These are phyloP conservation scores for Julus scanicus DNA, from an alignment of 2,888 invertebrate species.

Conservation along the genomic window DNA sequence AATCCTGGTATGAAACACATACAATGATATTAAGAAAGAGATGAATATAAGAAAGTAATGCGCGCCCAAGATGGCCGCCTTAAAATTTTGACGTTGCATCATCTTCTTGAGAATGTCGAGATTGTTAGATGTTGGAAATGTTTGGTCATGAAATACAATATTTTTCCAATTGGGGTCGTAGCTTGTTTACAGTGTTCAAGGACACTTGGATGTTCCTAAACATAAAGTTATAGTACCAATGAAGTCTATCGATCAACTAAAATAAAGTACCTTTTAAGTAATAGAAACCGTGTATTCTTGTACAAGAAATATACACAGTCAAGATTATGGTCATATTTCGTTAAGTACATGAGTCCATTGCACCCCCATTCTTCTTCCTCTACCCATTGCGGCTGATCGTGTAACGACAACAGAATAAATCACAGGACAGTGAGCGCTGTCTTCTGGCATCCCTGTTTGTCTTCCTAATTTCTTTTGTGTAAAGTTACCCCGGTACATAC, in stretches of 20 bases:
- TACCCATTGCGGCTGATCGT: background rate
- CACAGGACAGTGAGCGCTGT: conserved; percentile 22
- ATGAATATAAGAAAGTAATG: background rate
- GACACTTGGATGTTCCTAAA: too few species aligned
- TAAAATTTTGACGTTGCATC: too few species aligned
- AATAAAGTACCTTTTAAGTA: too few species aligned
- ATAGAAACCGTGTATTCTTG: too few species aligned
- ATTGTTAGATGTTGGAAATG: too few species aligned
- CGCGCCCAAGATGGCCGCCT: too few species aligned
- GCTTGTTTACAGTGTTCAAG: too few species aligned
- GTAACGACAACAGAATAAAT: conserved; percentile 32
- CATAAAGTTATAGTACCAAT: too few species aligned
- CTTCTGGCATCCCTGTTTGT: conserved; percentile 3
- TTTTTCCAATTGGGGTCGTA: too few species aligned
- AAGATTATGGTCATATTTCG: background rate
- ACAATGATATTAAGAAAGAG: background rate
- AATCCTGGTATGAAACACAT: background rate
- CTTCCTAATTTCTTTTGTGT: conserved; percentile 34
- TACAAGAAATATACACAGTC: background rate
- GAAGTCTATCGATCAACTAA: too few species aligned
- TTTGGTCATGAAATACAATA: too few species aligned
- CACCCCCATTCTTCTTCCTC: background rate
- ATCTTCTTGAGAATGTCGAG: too few species aligned
- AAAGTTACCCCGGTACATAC: background rate
- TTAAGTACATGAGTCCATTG: background rate